Conservation (phyloP, 2,888 invertebrate species). For the Palloptera scutellata region DNA sequence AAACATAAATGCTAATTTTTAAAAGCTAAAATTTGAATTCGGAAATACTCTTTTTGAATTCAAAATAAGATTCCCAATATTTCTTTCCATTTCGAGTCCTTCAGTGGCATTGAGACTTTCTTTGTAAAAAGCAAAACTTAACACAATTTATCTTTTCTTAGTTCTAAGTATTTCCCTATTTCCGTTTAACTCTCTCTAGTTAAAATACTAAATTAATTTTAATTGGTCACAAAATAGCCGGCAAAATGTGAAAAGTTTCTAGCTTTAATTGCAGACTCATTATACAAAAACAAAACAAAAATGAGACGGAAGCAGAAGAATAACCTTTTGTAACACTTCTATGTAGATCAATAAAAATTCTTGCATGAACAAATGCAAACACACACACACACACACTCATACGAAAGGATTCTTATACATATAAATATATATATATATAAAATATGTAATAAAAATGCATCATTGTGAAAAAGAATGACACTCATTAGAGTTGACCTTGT, state of each 20-base stretch:
- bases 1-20: no score
- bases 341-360: conserved; percentile 15
- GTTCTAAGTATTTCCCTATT: no score
- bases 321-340: background rate
- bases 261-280: conserved; percentile 44
- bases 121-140: no score
- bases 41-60: no score
- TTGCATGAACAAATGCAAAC: background rate
- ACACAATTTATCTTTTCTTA: no score
- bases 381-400: conserved; percentile 36
- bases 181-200: no score
- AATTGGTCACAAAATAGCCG: conserved; percentile 39
- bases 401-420: background rate
- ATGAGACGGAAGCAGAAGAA: no score
- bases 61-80: no score
- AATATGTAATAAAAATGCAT: conserved; percentile 18
- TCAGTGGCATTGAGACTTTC: no score
- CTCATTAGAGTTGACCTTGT: conserved; percentile 54
- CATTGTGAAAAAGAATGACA: conserved; percentile 31
- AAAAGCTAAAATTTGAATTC: no score
- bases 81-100: no score
- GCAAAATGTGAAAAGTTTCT: conserved; percentile 45
- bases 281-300: conserved; percentile 15
- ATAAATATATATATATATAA: background rate
- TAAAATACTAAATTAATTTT: background rate